These are phyloP conservation scores for Dynastes tityus DNA, from an alignment of 2,888 invertebrate genomes.

Conservation along the genomic window DNA sequence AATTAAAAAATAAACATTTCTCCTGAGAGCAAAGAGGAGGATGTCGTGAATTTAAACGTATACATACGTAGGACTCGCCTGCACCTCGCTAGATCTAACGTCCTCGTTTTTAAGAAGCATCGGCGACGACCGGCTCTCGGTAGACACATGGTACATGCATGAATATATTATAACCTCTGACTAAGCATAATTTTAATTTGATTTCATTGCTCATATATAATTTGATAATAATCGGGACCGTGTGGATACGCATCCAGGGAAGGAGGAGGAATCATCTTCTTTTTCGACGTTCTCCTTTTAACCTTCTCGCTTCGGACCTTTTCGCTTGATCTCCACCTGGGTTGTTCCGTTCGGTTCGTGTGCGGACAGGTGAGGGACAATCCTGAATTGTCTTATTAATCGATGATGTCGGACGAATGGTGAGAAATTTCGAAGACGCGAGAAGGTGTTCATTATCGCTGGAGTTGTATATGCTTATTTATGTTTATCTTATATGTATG, in stretches of 20 bases:
- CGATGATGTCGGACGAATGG: neutral
- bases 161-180: conserved; percentile 67
- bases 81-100: neutral
- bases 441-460: no score
- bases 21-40: conserved; percentile 49
- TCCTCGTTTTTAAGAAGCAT: conserved; percentile 60
- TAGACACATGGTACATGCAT: conserved; percentile 64
- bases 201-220: conserved; percentile 66
- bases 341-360: no score
- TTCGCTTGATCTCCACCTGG: conserved; percentile 51
- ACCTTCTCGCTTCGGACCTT: neutral
- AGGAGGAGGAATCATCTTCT: neutral
- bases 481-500: no score
- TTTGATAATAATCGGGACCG: conserved; percentile 63
- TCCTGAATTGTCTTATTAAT: conserved; percentile 56
- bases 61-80: neutral
- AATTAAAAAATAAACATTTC: conserved; percentile 61
- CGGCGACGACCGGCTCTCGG: conserved; percentile 62
- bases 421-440: no score
- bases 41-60: conserved; percentile 52
- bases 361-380: conserved; percentile 60
- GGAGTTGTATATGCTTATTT: no score
- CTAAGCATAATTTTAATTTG: conserved; percentile 66
- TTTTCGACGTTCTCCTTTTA: conserved; percentile 3
- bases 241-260: no score